Evolutionary conservation across 2,797 vertebrate genomes (phyloP).

Genomic region (Heteromormyrus szaboi): DNA sequence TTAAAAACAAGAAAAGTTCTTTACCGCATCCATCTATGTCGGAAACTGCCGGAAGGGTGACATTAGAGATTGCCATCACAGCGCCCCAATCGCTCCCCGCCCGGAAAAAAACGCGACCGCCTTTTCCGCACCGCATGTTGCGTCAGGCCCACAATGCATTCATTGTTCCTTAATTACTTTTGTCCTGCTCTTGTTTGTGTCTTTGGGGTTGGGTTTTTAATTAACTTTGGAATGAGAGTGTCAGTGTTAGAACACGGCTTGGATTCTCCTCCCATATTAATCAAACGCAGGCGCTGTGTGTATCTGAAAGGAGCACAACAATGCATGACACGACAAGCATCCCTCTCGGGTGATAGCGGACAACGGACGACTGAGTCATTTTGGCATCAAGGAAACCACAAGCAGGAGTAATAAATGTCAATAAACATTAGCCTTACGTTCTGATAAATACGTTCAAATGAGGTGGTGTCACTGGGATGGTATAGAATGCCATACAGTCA

Average conservation of each 20-base stretch:
- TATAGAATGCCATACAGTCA: not conserved
- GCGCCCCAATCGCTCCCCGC: constrained; percentile 7
- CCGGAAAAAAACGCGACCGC: not conserved
- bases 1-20: constrained; percentile 35
- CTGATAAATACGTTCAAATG: not conserved
- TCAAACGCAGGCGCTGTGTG: not conserved
- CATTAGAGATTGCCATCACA: constrained; percentile 33
- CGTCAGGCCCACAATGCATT: not conserved
- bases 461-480: not conserved
- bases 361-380: not conserved
- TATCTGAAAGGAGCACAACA: not conserved
- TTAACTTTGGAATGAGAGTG: constrained; percentile 16
- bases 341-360: not conserved
- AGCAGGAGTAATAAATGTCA: not conserved
- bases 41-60: constrained; percentile 39
- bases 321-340: not conserved
- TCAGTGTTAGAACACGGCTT: not conserved
- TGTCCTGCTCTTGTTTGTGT: constrained; percentile 14
- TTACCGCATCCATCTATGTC: constrained; percentile 44
- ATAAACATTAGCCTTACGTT: not conserved
- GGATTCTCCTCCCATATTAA: not conserved
- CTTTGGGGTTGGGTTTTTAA: constrained; percentile 28
- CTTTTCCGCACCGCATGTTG: not conserved
- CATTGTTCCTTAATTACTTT: not conserved
- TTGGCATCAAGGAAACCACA: too few relatives aligned